Evolutionary conservation across 37 sponge, comb jelly and placozoan species (phyloP).

Genomic region (Ianthella basta): DNA sequence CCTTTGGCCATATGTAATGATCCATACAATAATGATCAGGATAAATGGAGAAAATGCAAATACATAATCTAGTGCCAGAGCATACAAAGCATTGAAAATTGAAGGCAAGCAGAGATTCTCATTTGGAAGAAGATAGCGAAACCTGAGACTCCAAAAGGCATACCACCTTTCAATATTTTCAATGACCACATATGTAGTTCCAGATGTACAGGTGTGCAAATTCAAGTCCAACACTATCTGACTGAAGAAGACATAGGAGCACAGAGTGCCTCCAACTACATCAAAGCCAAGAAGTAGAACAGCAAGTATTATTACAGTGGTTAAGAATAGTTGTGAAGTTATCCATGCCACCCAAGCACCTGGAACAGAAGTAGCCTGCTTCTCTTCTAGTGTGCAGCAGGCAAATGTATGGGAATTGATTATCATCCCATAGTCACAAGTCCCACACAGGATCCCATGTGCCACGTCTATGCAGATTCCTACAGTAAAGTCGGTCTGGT

Average conservation of each 20-base stretch:
- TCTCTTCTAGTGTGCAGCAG: neutral
- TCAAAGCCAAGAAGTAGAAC: neutral
- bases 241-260: slow-evolving; percentile 21
- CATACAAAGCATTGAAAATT: slow-evolving; percentile 3
- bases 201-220: neutral
- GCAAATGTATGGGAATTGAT: neutral
- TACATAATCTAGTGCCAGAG: slow-evolving; percentile 40
- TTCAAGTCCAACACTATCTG: neutral
- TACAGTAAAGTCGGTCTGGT: too few species aligned
- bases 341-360: neutral
- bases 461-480: too few species aligned
- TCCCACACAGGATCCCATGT: slow-evolving; percentile 15
- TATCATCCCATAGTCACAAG: neutral
- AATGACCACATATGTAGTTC: too few species aligned
- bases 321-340: neutral
- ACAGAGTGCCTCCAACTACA: neutral
- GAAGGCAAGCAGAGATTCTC: too few species aligned
- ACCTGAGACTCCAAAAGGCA: neutral
- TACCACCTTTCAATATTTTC: neutral
- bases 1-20: neutral
- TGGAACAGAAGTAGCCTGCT: neutral
- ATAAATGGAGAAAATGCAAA: slow-evolving; percentile 55
- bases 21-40: neutral
- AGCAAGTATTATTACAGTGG: neutral
- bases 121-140: neutral